Evolutionary conservation across 2,113 vertebrate genomes (phyloP).

Genomic region (Oryzias woworae): DNA sequence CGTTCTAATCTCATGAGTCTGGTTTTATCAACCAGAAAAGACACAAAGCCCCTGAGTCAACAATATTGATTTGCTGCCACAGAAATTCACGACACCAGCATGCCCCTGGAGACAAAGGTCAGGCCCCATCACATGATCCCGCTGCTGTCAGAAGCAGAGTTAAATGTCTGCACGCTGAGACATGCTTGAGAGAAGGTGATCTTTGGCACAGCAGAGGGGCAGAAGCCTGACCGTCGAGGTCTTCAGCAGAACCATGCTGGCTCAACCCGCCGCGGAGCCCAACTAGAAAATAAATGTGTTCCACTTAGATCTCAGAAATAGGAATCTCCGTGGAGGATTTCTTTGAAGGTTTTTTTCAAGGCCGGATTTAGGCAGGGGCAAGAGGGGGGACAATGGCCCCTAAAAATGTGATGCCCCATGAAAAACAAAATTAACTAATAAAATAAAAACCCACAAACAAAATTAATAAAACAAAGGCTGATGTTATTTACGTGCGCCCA

Average conservation of each 20-base stretch:
- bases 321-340: no score
- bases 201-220: slow-evolving; percentile 9
- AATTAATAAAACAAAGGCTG: no score
- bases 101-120: slow-evolving; percentile 53
- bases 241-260: slow-evolving; percentile 4
- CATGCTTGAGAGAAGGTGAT: slow-evolving; percentile 31
- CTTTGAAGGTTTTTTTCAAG: no score
- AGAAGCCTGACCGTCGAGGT: slow-evolving; percentile 14
- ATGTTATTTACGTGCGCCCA: no score
- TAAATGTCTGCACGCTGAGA: slow-evolving; percentile 34
- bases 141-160: slow-evolving; percentile 23
- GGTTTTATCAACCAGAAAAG: slow-evolving; percentile 46
- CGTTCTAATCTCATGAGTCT: slow-evolving; percentile 48
- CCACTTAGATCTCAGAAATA: no score
- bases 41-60: slow-evolving; percentile 56
- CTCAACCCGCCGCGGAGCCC: slow-evolving; percentile 9
- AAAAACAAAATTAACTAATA: no score
- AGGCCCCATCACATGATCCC: slow-evolving; percentile 45
- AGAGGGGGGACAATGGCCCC: no score
- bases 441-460: no score
- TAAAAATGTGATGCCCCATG: no score
- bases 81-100: slow-evolving; percentile 41
- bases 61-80: slow-evolving; percentile 63
- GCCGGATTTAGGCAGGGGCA: no score
- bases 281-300: no score